Evolutionary conservation across 2,797 vertebrate genomes (phyloP), one percentile per base, ranked within the genome.

Genomic region (Ptychobarbus kaznakovi): DNA sequence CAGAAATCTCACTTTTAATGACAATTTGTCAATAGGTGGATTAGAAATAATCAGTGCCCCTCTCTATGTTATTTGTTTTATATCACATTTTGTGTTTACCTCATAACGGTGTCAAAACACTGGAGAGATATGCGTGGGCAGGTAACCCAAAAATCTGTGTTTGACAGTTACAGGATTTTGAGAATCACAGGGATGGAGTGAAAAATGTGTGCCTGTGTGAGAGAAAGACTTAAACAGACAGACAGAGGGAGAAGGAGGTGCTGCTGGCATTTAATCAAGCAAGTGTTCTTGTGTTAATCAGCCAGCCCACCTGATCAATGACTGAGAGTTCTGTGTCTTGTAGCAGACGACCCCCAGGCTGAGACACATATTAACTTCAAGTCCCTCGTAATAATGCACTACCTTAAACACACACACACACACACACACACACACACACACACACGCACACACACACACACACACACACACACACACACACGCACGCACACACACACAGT

Each of bases 261-360:
- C 68, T 70, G 65, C 83, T 81, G 83, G 65, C 82, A 84, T 80
- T 91, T 89, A 72, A 86, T 81, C 72, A 83, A 40, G n/a, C 68
- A 76, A 86, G 87, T 42, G 85, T 91, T 80, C 88, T 63, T 81
- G 79, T 66, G 63, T 81, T 86, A 84, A 86, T 86, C 81, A 86
- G 70, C 83, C 86, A 89, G 79, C 66, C 84, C 73, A 80, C 70
- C 58, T 90, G 91, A 93, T 91, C 88, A 88, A 91, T 90, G 83
- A 77, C 79, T 75, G 56, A 72, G 69, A 76, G 77, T 85, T 66
- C 84, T 63, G 49, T 90, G 84, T 89, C 78, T 84, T 87, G 81
- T 85, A 78, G 76, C 85, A 78, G 58, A 51, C 58, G 22, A 53
- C 86, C 85, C 82, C 32, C 68, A 72, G 78, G 76, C 88, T 86